Base-by-base conservation (phyloP, 1,140 invertebrate genomes). In the Drosophila eugracilis region DNA sequence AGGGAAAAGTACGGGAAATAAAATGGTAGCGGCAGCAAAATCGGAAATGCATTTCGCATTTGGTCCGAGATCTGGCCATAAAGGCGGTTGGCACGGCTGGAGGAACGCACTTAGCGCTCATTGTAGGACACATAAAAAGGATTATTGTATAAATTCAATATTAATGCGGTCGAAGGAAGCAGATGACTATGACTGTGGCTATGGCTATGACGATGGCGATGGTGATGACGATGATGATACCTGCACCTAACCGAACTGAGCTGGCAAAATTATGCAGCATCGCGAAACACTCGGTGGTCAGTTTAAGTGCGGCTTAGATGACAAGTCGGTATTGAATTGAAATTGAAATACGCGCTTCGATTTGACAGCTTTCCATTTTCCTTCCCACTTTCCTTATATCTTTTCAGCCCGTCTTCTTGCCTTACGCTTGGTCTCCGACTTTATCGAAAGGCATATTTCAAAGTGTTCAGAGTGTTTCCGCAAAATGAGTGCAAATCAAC, bases 111-210 rank as follows among this genome's bases (percentile, higher is more conserved):
- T 86, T 88, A 86, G 74, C 63, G 69, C 69, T 88, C 81, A 86
- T 88, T 88, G 81, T 78, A 60, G 74, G 74, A 60, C 69, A 73
- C 83, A 86, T 86, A 88, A 86, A 86, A 86, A 88, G 83, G 77
- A 86, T 86, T 86, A 88, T 81, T 86, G 78, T 86, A 78, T 77
- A 85, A 81, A 85, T 85, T 86, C 81, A 85, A 85, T 85, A 86
- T 85, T 86, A 86, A 86, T 88, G 81, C 67, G 49, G 34, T 49
- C 24, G 57, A 52, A 39, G 62, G 44, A 5, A 47, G 24, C 1
- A 19, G 39, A 28, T 50, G 30, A 34, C 19, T 12, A 55, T 48
- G 37, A 26, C 14, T 36, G 24, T 34, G 22, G 14, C 28, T 28
- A 55, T n/a, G n/a, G 4, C 4, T 5, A 32, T 45, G 62, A 28